Evolutionary conservation across 1,140 invertebrate species (phyloP).

Genomic region (Heliconius nattereri): DNA sequence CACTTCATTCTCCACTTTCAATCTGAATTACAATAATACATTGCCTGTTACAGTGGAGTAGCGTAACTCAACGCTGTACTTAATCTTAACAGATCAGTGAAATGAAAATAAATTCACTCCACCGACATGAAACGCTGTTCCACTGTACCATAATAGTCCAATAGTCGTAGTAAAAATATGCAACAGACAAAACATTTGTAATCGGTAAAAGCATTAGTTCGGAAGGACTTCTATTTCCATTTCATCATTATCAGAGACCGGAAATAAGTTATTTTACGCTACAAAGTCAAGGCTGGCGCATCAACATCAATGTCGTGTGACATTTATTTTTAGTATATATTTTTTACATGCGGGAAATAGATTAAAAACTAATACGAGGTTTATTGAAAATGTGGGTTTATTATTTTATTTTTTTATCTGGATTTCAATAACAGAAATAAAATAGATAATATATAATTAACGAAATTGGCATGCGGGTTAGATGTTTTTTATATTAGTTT

Average conservation of each 20-base stretch:
- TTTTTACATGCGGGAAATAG: neutral
- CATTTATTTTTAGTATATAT: slow-evolving; percentile 2
- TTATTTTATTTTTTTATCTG: neutral
- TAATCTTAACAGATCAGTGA: too few relatives aligned
- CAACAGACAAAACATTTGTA: too few relatives aligned
- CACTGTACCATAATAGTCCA: too few relatives aligned
- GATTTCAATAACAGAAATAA: neutral
- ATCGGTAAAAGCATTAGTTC: neutral
- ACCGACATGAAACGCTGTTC: too few relatives aligned
- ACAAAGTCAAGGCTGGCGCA: slow-evolving; percentile 21
- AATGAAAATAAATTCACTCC: too few relatives aligned
- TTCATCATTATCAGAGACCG: slow-evolving; percentile 11
- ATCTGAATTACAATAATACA: too few relatives aligned
- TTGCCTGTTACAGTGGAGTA: too few relatives aligned
- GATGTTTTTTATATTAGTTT: too few relatives aligned
- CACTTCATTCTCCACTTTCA: too few relatives aligned
- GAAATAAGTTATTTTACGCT: slow-evolving; percentile 26
- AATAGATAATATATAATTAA: neutral
- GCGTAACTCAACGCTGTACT: too few relatives aligned
- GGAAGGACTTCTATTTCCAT: slow-evolving; percentile 1
- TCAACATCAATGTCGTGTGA: slow-evolving; percentile 25
- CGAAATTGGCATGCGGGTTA: too few relatives aligned
- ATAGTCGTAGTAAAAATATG: too few relatives aligned
- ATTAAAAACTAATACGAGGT: neutral
- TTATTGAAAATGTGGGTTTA: neutral